These are phyloP conservation scores for Rynchops niger DNA, from an alignment of 2,113 vertebrate species.

Conservation along the genomic window DNA sequence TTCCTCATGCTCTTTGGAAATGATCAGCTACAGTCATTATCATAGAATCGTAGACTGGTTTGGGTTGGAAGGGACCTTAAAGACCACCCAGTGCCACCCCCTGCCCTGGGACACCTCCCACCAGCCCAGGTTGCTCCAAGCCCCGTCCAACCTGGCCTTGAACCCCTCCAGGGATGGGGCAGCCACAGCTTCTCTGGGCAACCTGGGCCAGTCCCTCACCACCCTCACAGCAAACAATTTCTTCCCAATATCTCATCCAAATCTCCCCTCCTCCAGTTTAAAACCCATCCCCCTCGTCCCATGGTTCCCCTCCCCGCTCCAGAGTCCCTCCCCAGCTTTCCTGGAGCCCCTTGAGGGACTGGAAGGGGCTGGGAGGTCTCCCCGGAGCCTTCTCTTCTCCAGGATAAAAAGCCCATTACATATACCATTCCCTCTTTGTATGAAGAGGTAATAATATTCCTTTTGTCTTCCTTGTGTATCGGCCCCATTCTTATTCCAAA, in stretches of 20 bases:
- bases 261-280: neutral
- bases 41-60: neutral
- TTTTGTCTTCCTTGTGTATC: accelerated
- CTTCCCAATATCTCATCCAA: neutral
- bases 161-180: neutral
- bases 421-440: neutral
- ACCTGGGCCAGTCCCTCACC: neutral
- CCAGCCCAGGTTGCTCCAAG: neutral
- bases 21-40: accelerated
- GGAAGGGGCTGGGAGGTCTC: neutral
- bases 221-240: neutral
- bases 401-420: neutral
- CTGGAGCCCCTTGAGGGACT: neutral
- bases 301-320: neutral
- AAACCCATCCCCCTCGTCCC: neutral
- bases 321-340: neutral
- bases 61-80: neutral
- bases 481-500: neutral
- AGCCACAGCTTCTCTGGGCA: neutral
- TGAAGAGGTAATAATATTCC: neutral
- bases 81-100: neutral
- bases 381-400: neutral
- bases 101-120: neutral
- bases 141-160: neutral
- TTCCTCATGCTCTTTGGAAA: neutral